phyloP scores from a whole-genome alignment of 2,888 invertebrate genomes.

The Asteroscopus sphinx region DNA sequence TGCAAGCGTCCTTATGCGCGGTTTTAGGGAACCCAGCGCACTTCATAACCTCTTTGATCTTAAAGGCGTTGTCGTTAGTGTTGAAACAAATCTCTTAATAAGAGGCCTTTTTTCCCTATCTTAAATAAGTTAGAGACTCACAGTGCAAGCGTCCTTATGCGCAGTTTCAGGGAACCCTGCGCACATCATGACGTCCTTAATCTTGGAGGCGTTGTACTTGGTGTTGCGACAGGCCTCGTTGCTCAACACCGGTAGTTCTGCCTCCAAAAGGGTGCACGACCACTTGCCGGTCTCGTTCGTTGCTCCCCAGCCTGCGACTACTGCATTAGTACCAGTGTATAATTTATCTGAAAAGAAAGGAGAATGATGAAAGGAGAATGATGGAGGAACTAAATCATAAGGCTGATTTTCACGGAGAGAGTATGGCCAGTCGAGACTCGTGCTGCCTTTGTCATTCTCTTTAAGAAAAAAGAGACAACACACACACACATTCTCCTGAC shows the following conservation, averaged over 20 bases:
- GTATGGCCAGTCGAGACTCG: no score
- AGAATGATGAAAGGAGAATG: background rate
- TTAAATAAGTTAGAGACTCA: conserved; percentile 68
- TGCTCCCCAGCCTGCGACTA: conserved; percentile 96
- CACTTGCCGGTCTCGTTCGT: conserved; percentile 95
- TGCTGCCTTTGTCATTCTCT: no score
- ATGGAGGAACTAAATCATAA: background rate
- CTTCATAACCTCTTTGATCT: no score
- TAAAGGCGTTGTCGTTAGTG: no score
- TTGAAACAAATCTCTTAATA: no score
- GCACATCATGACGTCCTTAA: conserved; percentile 96
- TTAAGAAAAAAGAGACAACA: no score
- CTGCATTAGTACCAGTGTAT: conserved; percentile 92
- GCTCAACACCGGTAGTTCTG: conserved; percentile 92
- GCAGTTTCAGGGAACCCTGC: conserved; percentile 94
- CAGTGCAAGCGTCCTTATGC: conserved; percentile 95
- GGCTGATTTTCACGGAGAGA: no score
- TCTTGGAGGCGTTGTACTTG: conserved; percentile 95
- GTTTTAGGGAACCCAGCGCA: no score
- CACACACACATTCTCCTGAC: no score
- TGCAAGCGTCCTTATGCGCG: no score
- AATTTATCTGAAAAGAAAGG: conserved; percentile 86
- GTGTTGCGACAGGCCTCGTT: conserved; percentile 93
- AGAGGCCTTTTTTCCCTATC: background rate
- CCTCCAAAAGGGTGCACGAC: conserved; percentile 95